Conservation (phyloP, 2,888 invertebrate genomes). For the Tetrapedia diversipes region DNA sequence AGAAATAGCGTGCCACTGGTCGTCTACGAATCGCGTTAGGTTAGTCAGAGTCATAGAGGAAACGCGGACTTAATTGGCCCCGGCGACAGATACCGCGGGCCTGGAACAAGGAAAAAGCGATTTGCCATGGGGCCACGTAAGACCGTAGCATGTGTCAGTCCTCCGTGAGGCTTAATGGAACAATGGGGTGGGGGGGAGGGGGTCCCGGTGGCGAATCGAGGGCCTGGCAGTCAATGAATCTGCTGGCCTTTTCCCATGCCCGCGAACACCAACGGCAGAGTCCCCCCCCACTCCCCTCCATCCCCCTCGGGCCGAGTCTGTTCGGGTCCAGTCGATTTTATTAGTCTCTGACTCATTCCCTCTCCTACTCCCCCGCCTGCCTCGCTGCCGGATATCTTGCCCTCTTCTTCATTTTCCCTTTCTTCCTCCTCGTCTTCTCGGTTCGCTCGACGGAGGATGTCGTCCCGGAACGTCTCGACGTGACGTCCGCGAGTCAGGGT, state of each 20-base stretch:
- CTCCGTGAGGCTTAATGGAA: conserved; percentile 67
- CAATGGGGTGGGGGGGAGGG: conserved; percentile 58
- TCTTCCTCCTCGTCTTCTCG: background rate
- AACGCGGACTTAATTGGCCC: conserved; percentile 48
- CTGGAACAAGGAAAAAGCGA: conserved; percentile 51
- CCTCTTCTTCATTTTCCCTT: background rate
- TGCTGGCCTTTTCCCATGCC: conserved; percentile 79
- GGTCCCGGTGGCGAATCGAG: conserved; percentile 64
- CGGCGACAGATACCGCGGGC: conserved; percentile 35
- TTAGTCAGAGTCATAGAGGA: conserved; percentile 1
- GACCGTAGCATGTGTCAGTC: conserved; percentile 57
- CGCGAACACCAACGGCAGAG: conserved; percentile 63
- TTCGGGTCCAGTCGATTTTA: conserved; percentile 69
- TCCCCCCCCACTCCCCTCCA: too few species aligned
- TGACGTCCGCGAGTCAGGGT: conserved; percentile 6
- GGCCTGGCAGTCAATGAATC: conserved; percentile 79
- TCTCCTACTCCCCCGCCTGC: conserved; percentile 43
- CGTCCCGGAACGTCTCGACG: conserved; percentile 37
- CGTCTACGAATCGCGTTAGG: conserved; percentile 35
- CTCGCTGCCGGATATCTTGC: conserved; percentile 33
- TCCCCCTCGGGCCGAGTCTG: conserved; percentile 53
- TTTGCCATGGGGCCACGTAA: conserved; percentile 55
- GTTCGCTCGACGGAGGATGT: conserved; percentile 7
- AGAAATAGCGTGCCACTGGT: conserved; percentile 23
- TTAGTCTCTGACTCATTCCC: conserved; percentile 71